Conservation (phyloP, 2,113 vertebrate species). For the Hippolais icterina region DNA sequence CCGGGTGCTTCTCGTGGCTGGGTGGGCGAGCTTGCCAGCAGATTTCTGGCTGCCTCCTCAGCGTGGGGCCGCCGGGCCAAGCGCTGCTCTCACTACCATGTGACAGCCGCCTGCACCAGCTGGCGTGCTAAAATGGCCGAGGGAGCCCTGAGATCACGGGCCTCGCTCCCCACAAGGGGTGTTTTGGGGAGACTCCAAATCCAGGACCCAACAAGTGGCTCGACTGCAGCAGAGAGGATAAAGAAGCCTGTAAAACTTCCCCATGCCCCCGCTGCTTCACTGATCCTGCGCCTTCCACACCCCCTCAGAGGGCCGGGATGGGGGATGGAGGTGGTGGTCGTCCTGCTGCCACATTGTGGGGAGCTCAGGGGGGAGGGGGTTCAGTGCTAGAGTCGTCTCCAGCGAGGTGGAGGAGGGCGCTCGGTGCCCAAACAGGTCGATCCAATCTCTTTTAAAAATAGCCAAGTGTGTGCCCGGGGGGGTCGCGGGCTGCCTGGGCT, state of each 20-base stretch:
- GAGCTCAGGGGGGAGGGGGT: neutral
- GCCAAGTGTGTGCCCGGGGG: neutral
- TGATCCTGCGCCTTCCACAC: too few species aligned
- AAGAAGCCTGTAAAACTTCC: neutral
- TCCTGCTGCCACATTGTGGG: neutral
- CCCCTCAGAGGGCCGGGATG: rapidly evolving
- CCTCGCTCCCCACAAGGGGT: neutral
- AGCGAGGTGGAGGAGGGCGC: rapidly evolving
- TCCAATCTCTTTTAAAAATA: neutral
- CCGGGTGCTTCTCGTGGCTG: neutral
- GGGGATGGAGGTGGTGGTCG: too few species aligned
- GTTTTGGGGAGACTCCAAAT: neutral
- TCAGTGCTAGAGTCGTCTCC: neutral
- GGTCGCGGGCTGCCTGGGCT: neutral
- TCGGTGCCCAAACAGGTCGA: neutral
- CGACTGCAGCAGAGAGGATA: rapidly evolving
- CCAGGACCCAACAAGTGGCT: neutral
- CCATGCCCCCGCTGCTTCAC: rapidly evolving
- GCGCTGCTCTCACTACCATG: constrained; percentile 42
- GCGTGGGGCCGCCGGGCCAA: neutral
- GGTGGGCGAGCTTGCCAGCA: neutral
- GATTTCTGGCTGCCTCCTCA: constrained; percentile 23
- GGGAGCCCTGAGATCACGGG: neutral
- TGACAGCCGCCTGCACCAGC: constrained; percentile 8
- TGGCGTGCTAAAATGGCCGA: constrained; percentile 27